Evolutionary conservation across 1,140 invertebrate species (phyloP), one percentile per base, ranked within the genome.

Genomic region (Orchesella cincta): DNA sequence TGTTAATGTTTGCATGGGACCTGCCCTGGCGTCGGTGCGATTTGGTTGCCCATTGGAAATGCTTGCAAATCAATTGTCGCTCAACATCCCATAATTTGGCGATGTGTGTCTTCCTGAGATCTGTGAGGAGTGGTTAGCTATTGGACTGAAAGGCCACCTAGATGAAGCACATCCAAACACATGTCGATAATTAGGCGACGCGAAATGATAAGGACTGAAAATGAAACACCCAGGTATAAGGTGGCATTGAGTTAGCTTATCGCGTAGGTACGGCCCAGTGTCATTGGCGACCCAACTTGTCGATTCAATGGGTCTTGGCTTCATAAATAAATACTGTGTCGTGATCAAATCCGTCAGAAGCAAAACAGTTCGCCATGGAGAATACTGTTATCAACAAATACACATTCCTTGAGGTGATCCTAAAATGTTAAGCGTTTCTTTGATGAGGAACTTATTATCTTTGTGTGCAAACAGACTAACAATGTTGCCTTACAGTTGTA

Each of bases 21-120:
- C n/a, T n/a, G n/a, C n/a, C n/a, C n/a, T n/a, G n/a, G n/a, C n/a
- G n/a, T n/a, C n/a, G n/a, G n/a, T n/a, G n/a, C n/a, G n/a, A n/a
- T n/a, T 67, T 92, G 91, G 39, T 86, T 89, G 51, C 95, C 95
- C 90, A 98, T 93, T n/a, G 89, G 87, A 86, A 96, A 97, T 84
- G n/a, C n/a, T 94, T 91, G 1, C 89, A 89, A 26, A 95, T 87
- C 46, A 93, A 83, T 81, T 91, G 87, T 82, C 90, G 89, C 83
- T 93, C 93, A 0, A 98, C 90, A 85, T 99, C 93, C 97, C 97
- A 99, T 0, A 99, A 87, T 84, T 94, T 95, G 83, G 96, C n/a
- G n/a, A 97, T 0, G 95, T 98, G 87, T 99, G 99, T 87, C 99
- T 98, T 0, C 96, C 98, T 70, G 97, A 99, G 23, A 94, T n/a